Evolutionary conservation across 2,888 invertebrate genomes (phyloP), one percentile per base, ranked within the genome.

Genomic region (Hydriomena furcata): DNA sequence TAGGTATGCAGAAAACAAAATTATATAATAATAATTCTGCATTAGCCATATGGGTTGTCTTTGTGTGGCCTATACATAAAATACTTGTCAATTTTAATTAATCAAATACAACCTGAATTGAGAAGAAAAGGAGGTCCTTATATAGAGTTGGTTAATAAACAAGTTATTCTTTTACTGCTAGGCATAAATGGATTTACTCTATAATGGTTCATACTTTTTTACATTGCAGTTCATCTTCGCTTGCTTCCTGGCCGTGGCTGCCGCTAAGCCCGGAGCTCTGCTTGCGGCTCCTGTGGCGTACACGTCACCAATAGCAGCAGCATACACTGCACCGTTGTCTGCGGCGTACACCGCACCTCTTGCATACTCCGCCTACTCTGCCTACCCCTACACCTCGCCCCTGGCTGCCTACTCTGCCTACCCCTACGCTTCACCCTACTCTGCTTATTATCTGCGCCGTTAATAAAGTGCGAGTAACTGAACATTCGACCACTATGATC

Each of bases 181-280:
- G n/a, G n/a, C n/a, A n/a, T n/a, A n/a, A n/a, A n/a, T n/a, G n/a
- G n/a, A n/a, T n/a, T n/a, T n/a, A n/a, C n/a, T n/a, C n/a, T n/a
- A n/a, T n/a, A n/a, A n/a, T n/a, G n/a, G n/a, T n/a, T n/a, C n/a
- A n/a, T n/a, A n/a, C n/a, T n/a, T n/a, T 32, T 32, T 32, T 1
- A 7, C 13, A 12, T 82, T 69, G 6, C 71, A 92, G 92, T 72
- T 81, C 55, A 59, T 83, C 54, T 75, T 92, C 73, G 78, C 84
- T 36, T 91, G 90, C 64, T 72, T 92, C 64, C 61, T 92, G 76
- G 91, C 88, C 20, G 60, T 87, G 51, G 91, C 85, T 34, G 77
- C 82, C 27, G 90, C 91, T 43, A 84, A 85, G 63, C 89, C 91
- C 32, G 74, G 68, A 21, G 48, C 80, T 31, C 60, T 79, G 63